phyloP scores from a whole-genome alignment of 2,113 vertebrate genomes.

The Pterocles gutturalis region DNA sequence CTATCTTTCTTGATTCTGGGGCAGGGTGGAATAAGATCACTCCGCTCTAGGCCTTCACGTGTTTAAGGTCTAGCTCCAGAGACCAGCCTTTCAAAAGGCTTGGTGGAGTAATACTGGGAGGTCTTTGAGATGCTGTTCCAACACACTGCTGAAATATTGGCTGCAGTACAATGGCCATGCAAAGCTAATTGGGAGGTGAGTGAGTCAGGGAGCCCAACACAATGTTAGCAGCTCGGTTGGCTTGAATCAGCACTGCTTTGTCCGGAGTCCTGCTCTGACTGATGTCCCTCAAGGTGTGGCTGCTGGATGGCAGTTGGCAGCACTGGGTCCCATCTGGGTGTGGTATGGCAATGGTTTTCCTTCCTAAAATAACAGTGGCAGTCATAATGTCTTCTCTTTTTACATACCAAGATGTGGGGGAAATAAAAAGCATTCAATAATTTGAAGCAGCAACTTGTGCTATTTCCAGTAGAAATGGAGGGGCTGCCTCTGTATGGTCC shows the following conservation, averaged over 20 bases:
- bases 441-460: not conserved
- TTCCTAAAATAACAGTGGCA: not conserved
- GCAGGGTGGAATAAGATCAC: not conserved
- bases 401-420: too few species aligned
- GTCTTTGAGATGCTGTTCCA: not conserved
- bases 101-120: not conserved
- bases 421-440: not conserved
- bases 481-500: not conserved
- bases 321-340: not conserved
- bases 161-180: not conserved
- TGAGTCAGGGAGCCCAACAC: not conserved
- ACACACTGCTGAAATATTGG: not conserved
- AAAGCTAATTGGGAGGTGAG: not conserved
- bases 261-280: not conserved
- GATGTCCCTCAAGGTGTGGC: not conserved
- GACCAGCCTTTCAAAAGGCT: not conserved
- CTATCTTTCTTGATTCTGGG: not conserved
- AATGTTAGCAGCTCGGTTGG: fast-evolving
- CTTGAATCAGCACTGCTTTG: not conserved
- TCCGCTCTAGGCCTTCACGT: not conserved
- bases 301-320: not conserved
- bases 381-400: not conserved
- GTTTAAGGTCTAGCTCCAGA: not conserved
- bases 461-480: not conserved
- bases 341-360: not conserved